Evolutionary conservation across 2,113 vertebrate species (phyloP), one percentile per base, ranked within the genome.

Genomic region (Zootoca vivipara): DNA sequence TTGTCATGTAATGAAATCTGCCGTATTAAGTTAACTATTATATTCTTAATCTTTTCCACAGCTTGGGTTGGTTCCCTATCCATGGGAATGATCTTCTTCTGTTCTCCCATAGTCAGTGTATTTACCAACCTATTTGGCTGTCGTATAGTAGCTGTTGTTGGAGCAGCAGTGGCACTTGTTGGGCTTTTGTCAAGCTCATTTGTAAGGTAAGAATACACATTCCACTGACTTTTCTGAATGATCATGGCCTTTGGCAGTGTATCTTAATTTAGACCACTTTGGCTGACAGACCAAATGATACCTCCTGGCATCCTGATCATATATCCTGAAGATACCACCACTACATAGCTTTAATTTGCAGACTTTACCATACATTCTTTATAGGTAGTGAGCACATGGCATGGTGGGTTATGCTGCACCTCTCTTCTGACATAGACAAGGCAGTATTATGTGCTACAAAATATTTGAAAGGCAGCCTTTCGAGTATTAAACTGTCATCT

Each of bases 81-180:
- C 58, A 99, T 99, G 98, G 99, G 99, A 4, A 98, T 99, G 98
- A 98, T 99, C 94, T 99, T 99, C 97, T 98, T 99, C 96, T 99
- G 98, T 93, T 99, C 99, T 74, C 99, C 99, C 5, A 98, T 99
- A 78, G 99, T 98, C 96, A 99, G 98, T 67, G 83, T 99, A 92
- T 99, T 99, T 96, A 99, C 99, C 5, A 98, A 99, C 93, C 78
- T 98, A 46, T 97, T 98, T 7, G 99, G 99, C 30, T 99, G 99
- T 95, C 96, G 97, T 84, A 95, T 97, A 69, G 98, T 98, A 0
- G 99, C 99, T 3, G 96, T 99, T 13, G 80, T 94, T 15, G 99
- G 99, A 12, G 98, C 99, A 56, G 97, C 98, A 1, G 96, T 99
- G 3, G 99, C 97, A 26, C 93, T 99, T 72, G 85, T 96, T 40